These are phyloP conservation scores for Embidobia sp. DNA, from an alignment of 2,888 invertebrate species.

Conservation along the genomic window DNA sequence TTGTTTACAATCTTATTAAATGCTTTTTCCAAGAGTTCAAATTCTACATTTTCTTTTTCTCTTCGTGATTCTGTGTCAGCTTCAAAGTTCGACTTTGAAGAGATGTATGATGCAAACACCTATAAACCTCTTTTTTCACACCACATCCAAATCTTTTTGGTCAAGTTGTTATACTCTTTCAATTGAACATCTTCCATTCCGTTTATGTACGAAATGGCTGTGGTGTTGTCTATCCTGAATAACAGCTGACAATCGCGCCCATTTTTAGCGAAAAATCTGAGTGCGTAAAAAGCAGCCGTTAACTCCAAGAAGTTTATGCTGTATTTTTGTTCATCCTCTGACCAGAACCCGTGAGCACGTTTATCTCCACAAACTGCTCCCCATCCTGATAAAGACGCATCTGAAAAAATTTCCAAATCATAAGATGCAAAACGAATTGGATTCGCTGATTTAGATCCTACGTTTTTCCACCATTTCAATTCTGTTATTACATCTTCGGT, in stretches of 20 bases:
- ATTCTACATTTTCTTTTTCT: background rate
- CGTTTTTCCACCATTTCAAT: constrained; percentile 5
- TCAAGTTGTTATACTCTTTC: background rate
- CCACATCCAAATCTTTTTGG: constrained; percentile 16
- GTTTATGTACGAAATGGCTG: constrained; percentile 29
- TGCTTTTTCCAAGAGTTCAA: background rate
- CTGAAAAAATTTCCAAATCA: constrained; percentile 14
- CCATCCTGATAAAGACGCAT: constrained; percentile 37
- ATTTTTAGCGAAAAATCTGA: constrained; percentile 56
- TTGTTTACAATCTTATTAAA: background rate
- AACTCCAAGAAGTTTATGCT: constrained; percentile 58
- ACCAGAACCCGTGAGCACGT: constrained; percentile 44
- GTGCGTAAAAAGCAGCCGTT: constrained; percentile 49
- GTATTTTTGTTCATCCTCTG: constrained; percentile 8
- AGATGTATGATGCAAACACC: constrained; percentile 14
- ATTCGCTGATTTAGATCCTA: background rate
- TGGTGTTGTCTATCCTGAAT: constrained; percentile 8
- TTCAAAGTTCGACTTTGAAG: background rate
- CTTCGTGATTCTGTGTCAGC: constrained; percentile 12
- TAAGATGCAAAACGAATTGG: background rate
- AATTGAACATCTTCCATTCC: constrained; percentile 6
- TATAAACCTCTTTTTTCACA: constrained; percentile 3
- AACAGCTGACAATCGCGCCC: constrained; percentile 1
- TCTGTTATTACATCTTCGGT: background rate
- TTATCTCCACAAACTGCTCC: constrained; percentile 26